A percentile compares a stretch with the other conserved stretches of the same genome.
These are phyloP conservation scores for Galaxea fascicularis DNA, from an alignment of 92 coral and sea anemone genomes.

Conservation along the genomic window DNA sequence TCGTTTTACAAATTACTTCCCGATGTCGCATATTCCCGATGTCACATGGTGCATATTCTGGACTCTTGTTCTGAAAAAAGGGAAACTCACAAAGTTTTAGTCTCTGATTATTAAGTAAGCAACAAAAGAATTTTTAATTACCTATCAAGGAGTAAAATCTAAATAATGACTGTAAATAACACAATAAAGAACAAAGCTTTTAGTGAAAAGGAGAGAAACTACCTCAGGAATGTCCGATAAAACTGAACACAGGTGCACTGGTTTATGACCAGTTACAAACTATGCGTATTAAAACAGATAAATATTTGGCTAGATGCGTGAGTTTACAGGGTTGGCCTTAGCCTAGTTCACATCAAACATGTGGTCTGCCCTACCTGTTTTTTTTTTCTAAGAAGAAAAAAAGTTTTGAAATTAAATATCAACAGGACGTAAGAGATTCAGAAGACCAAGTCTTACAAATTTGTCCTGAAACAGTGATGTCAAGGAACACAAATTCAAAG, in stretches of 20 bases:
- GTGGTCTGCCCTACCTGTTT: slow-evolving; percentile 11
- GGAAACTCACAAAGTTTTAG: background rate
- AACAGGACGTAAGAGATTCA: background rate
- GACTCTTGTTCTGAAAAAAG: no score
- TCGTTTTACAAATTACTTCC: background rate
- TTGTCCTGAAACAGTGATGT: no score
- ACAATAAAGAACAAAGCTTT: no score
- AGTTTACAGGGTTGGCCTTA: slow-evolving; percentile 5
- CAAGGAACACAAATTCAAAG: no score
- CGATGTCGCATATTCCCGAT: background rate
- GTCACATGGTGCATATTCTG: no score
- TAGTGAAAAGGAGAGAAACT: background rate
- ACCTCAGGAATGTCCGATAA: background rate
- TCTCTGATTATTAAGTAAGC: background rate
- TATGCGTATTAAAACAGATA: slow-evolving; percentile 3
- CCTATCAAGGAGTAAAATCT: background rate
- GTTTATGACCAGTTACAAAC: background rate
- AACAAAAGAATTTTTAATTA: background rate
- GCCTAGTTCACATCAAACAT: background rate
- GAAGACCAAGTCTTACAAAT: background rate
- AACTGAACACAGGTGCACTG: background rate
- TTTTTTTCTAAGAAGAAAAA: background rate
- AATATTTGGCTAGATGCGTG: background rate
- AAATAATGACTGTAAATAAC: background rate
- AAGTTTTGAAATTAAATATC: background rate